phyloP scores from a whole-genome alignment of 2,113 vertebrate genomes.

The Dicentrarchus labrax region DNA sequence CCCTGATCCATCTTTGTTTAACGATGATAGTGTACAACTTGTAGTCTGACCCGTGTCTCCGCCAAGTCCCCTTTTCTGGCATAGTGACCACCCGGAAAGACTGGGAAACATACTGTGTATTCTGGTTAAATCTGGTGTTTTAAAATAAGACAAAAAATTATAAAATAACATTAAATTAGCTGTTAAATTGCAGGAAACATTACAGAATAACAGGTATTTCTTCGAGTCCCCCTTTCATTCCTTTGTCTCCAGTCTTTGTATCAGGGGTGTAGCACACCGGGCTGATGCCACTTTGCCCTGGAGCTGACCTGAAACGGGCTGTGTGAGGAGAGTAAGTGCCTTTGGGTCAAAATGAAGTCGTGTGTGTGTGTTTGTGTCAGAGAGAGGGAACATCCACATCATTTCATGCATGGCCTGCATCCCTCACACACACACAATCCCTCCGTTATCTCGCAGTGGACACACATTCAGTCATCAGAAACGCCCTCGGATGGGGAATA shows the following conservation, averaged over 20 bases:
- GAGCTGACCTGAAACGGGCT: constrained; percentile 36
- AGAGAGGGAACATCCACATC: constrained; percentile 1
- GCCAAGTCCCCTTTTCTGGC: no score
- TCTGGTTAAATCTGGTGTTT: no score
- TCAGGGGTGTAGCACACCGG: background rate
- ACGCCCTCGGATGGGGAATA: constrained; percentile 7
- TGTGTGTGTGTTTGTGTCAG: constrained; percentile 11
- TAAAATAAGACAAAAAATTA: background rate
- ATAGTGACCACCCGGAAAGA: no score
- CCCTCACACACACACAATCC: background rate
- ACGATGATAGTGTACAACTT: no score
- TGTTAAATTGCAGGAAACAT: background rate
- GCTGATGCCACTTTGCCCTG: constrained; percentile 9
- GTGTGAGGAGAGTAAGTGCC: constrained; percentile 18
- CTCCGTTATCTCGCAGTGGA: background rate
- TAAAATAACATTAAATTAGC: background rate
- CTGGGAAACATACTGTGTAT: no score
- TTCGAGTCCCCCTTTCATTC: background rate
- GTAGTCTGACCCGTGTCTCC: no score
- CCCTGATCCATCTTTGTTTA: no score
- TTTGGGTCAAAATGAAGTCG: constrained; percentile 16
- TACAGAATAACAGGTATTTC: background rate
- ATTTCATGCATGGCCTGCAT: constrained; percentile 28
- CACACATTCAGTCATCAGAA: no score
- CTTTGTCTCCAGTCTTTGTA: background rate